phyloP scores from a whole-genome alignment of 2,888 invertebrate genomes.

The Frankliniella fusca region DNA sequence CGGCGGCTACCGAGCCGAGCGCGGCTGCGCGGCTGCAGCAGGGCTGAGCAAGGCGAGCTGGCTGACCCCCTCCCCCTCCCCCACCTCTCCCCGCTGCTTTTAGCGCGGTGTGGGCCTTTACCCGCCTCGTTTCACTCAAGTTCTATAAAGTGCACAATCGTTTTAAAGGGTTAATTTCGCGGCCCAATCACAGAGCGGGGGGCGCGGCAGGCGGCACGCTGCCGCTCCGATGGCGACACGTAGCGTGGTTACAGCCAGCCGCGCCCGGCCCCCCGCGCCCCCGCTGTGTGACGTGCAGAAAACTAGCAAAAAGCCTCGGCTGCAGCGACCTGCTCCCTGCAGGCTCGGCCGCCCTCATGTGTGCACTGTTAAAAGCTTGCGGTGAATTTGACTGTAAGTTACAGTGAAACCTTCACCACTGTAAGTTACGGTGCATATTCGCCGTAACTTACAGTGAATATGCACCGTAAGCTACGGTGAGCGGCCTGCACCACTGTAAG shows the following conservation, averaged over 20 bases:
- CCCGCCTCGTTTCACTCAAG: conserved; percentile 14
- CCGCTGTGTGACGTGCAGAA: not conserved
- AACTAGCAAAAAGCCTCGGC: not conserved
- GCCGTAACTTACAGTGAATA: no score
- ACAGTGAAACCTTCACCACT: no score
- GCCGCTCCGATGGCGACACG: conserved; percentile 6
- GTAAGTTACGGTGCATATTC: no score
- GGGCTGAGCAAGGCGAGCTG: not conserved
- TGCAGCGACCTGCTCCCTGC: no score
- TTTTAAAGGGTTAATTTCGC: not conserved
- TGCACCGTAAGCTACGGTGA: no score
- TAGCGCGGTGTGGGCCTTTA: not conserved
- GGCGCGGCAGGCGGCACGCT: no score
- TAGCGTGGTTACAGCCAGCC: not conserved
- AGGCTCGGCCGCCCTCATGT: no score
- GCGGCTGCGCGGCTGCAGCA: not conserved
- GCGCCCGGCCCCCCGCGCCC: not conserved
- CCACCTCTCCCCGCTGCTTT: not conserved
- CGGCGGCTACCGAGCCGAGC: not conserved
- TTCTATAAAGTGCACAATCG: conserved; percentile 7
- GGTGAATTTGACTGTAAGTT: no score
- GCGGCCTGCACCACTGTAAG: no score
- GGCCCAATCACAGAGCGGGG: not conserved
- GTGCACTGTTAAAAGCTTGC: no score
- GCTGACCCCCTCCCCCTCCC: not conserved